phyloP scores from a whole-genome alignment of 92 coral and sea anemone genomes.

The Muricea muricata region DNA sequence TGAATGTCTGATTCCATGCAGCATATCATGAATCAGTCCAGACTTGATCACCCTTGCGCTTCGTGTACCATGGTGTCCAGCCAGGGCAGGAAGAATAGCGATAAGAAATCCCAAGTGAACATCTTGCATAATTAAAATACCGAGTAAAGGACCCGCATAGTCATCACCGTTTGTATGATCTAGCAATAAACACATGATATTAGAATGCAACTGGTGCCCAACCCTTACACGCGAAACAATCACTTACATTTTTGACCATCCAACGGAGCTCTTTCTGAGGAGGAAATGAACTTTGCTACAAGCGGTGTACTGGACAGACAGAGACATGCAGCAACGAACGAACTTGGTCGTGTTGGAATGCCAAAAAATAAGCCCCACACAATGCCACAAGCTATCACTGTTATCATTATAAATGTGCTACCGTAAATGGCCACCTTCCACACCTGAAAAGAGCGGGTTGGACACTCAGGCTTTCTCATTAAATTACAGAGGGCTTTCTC shows the following conservation, averaged over 20 bases:
- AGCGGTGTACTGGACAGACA: constrained; percentile 97
- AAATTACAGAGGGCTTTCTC: no score
- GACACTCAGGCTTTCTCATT: no score
- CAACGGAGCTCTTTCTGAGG: constrained; percentile 21
- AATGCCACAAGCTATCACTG: constrained; percentile 81
- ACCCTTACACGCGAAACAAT: neutral
- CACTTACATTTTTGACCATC: constrained; percentile 26
- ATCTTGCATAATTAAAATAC: constrained; percentile 98
- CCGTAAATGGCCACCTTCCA: constrained; percentile 95
- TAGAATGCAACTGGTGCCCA: no score
- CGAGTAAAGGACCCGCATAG: constrained; percentile 88
- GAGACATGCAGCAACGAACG: constrained; percentile 94
- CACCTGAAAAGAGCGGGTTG: constrained; percentile 64
- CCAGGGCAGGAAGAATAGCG: constrained; percentile 91
- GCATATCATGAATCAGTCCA: constrained; percentile 52
- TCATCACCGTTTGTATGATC: constrained; percentile 96
- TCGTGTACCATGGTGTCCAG: constrained; percentile 76
- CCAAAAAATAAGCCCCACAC: constrained; percentile 84
- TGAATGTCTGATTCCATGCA: constrained; percentile 55
- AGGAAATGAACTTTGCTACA: constrained; percentile 83
- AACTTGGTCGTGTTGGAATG: constrained; percentile 87
- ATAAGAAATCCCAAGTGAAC: constrained; percentile 89
- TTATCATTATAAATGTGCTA: constrained; percentile 84
- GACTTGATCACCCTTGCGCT: constrained; percentile 51
- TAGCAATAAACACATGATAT: neutral